Evolutionary conservation across 2,113 vertebrate genomes (phyloP).

Genomic region (Sebastes fasciatus): DNA sequence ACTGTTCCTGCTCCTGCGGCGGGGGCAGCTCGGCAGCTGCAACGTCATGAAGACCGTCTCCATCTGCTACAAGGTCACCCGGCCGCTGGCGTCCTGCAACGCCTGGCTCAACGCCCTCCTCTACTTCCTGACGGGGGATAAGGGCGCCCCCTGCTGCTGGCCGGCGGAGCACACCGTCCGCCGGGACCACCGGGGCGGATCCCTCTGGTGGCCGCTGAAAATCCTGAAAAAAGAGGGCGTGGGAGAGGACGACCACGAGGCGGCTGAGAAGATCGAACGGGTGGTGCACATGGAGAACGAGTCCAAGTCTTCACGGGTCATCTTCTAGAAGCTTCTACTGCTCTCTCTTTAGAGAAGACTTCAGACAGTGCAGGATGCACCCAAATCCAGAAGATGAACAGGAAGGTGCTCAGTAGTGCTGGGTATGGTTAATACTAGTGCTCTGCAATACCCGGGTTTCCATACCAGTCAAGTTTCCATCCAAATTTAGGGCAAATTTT

Average conservation of each 20-base stretch:
- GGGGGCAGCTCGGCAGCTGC: slow-evolving; percentile 78
- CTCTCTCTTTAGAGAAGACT: not conserved
- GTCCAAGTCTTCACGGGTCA: slow-evolving; percentile 79
- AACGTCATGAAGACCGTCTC: slow-evolving; percentile 82
- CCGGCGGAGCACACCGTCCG: slow-evolving; percentile 52
- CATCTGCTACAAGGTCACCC: slow-evolving; percentile 88
- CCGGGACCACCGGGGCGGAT: slow-evolving; percentile 51
- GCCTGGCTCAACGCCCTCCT: slow-evolving; percentile 88
- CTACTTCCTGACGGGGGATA: slow-evolving; percentile 88
- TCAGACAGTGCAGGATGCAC: not conserved
- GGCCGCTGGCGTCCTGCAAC: slow-evolving; percentile 87
- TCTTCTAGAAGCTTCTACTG: slow-evolving; percentile 50
- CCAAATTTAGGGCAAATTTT: not conserved
- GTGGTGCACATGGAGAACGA: slow-evolving; percentile 75
- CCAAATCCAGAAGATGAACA: no score
- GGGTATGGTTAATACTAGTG: not conserved
- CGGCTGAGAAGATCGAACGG: slow-evolving; percentile 61
- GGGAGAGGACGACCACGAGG: slow-evolving; percentile 77
- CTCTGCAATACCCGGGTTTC: not conserved
- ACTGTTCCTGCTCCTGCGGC: slow-evolving; percentile 85
- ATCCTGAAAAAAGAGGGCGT: slow-evolving; percentile 75
- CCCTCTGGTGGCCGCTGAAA: slow-evolving; percentile 84
- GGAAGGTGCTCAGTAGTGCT: no score
- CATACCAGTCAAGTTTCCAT: not conserved
- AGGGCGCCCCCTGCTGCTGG: slow-evolving; percentile 80